Evolutionary conservation across 37 sponge, comb jelly and placozoan genomes (phyloP).

Genomic region (Halichondria panicea): DNA sequence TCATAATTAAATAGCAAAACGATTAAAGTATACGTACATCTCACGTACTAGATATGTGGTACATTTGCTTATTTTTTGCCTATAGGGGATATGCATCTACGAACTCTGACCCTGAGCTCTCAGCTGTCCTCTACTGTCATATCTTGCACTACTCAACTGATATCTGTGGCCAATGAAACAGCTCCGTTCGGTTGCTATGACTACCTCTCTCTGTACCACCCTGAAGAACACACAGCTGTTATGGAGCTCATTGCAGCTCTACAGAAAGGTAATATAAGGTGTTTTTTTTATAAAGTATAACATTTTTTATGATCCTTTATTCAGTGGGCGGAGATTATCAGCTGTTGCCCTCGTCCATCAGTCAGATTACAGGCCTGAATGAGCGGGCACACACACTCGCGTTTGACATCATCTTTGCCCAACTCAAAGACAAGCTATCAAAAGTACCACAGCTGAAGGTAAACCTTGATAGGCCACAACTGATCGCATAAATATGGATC

Average conservation of each 20-base stretch:
- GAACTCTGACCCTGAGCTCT: conserved; percentile 18
- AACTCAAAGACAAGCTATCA: conserved; percentile 55
- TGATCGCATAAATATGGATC: too few species aligned
- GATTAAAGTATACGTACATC: too few species aligned
- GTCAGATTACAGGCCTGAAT: conserved; percentile 49
- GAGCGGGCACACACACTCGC: conserved; percentile 72
- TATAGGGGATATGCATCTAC: conserved; percentile 58
- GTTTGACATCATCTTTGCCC: conserved; percentile 72
- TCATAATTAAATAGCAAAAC: too few species aligned
- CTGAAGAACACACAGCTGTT: conserved; percentile 57
- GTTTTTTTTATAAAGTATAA: neutral
- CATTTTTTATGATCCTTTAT: neutral
- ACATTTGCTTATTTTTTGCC: neutral
- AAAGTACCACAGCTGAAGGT: conserved; percentile 67
- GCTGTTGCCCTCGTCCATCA: conserved; percentile 17
- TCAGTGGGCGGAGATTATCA: conserved; percentile 46
- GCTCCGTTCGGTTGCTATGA: conserved; percentile 66
- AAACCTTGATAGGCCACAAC: too few species aligned
- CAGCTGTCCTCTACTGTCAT: conserved; percentile 18
- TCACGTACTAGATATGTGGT: neutral
- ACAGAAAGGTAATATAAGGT: conserved; percentile 29
- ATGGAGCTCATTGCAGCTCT: conserved; percentile 46
- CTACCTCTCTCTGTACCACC: conserved; percentile 53
- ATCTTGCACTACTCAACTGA: neutral
- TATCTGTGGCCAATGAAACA: conserved; percentile 11